These are phyloP conservation scores for Meriones unguiculatus DNA, from an alignment of 2,113 vertebrate species.

Conservation along the genomic window DNA sequence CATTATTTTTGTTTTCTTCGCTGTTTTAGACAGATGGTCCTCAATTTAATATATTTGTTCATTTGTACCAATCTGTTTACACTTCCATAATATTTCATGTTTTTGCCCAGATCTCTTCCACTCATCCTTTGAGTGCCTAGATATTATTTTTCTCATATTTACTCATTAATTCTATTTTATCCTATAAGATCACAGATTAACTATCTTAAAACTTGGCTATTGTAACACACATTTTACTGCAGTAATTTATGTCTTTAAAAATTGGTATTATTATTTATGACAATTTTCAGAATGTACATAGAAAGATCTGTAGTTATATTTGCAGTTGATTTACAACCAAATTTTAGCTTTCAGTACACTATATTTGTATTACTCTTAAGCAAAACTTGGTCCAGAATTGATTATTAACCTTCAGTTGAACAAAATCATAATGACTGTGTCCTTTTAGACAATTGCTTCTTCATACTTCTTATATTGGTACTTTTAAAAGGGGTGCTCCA, in stretches of 20 bases:
- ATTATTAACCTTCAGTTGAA: conserved; percentile 7
- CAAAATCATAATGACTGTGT: neutral
- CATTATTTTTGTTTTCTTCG: neutral
- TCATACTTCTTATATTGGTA: neutral
- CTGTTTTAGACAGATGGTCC: neutral
- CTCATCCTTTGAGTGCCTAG: neutral
- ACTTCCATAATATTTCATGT: neutral
- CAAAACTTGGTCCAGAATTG: neutral
- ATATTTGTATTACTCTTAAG: conserved; percentile 28
- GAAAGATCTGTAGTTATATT: neutral
- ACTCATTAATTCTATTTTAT: neutral
- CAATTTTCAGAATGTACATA: neutral
- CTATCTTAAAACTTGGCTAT: neutral
- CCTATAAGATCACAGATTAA: neutral
- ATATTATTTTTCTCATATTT: neutral
- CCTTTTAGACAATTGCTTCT: neutral
- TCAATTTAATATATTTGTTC: conserved; percentile 19
- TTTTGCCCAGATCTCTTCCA: neutral
- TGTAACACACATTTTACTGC: neutral
- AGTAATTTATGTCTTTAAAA: too few species aligned
- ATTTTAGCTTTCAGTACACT: conserved; percentile 20
- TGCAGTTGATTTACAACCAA: neutral
- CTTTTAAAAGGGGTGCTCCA: neutral
- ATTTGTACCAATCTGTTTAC: neutral
- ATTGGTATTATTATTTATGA: too few species aligned